A percentile compares a stretch with the other conserved stretches of the same genome.
Evolutionary conservation across 2,113 vertebrate species (phyloP).

Genomic region (Phoenicopterus ruber): DNA sequence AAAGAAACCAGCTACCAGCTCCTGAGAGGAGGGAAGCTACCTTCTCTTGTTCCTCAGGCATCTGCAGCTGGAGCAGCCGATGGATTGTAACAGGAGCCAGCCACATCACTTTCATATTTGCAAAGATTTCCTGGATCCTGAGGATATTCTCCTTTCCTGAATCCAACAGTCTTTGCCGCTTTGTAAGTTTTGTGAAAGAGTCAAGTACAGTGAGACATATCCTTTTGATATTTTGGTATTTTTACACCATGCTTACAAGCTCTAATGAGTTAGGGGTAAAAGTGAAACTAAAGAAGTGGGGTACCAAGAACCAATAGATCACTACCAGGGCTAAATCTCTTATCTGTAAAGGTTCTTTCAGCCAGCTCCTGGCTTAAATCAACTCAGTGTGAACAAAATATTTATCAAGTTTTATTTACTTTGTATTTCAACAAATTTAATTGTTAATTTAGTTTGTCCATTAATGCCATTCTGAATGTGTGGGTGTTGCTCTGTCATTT

Average conservation of each 20-base stretch:
- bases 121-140: background rate
- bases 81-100: background rate
- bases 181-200: background rate
- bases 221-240: background rate
- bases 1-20: background rate
- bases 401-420: background rate
- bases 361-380: background rate
- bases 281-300: background rate
- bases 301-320: background rate
- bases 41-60: background rate
- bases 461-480: background rate
- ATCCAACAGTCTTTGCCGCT: background rate
- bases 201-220: background rate
- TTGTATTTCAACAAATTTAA: background rate
- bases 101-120: background rate
- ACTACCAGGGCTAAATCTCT: background rate
- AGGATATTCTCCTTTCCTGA: background rate
- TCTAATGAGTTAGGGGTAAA: background rate
- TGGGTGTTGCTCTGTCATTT: background rate
- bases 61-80: background rate
- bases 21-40: background rate
- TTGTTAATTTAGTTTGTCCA: background rate
- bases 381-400: background rate
- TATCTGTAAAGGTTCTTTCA: background rate
- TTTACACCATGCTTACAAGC: background rate